These are phyloP conservation scores for Ditula angustiorana DNA, from an alignment of 2,888 invertebrate genomes.

Conservation along the genomic window DNA sequence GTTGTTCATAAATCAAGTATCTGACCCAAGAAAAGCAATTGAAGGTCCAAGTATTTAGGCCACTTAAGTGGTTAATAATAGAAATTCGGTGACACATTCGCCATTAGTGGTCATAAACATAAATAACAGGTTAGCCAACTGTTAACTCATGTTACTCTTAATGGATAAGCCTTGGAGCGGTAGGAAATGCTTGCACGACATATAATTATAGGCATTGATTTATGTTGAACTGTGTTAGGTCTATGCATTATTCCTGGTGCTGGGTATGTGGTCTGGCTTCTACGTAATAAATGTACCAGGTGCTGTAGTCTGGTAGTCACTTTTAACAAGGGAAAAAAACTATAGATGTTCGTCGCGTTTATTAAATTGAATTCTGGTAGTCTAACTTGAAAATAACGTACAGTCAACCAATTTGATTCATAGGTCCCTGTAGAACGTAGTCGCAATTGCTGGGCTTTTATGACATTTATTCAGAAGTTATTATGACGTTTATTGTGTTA, in stretches of 20 bases:
- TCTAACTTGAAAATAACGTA: not conserved
- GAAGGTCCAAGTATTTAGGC: constrained; percentile 25
- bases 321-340: not conserved
- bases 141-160: constrained; percentile 31
- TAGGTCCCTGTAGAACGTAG: too few species aligned
- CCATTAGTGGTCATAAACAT: constrained; percentile 34
- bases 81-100: constrained; percentile 34
- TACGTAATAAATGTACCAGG: not conserved
- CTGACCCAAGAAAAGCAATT: constrained; percentile 1
- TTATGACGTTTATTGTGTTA: too few species aligned
- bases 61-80: constrained; percentile 25
- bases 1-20: constrained; percentile 5
- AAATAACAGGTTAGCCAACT: constrained; percentile 35
- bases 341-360: not conserved
- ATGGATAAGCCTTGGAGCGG: constrained; percentile 37
- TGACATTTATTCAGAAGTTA: too few species aligned
- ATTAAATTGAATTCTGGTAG: too few species aligned
- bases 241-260: constrained; percentile 19
- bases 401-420: too few species aligned
- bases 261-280: constrained; percentile 8
- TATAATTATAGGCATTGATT: constrained; percentile 37
- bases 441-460: too few species aligned
- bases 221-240: constrained; percentile 26
- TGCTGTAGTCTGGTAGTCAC: not conserved
- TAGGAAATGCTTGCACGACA: constrained; percentile 30